Evolutionary conservation across 2,888 invertebrate species (phyloP).

Genomic region (Ceriagrion tenellum): DNA sequence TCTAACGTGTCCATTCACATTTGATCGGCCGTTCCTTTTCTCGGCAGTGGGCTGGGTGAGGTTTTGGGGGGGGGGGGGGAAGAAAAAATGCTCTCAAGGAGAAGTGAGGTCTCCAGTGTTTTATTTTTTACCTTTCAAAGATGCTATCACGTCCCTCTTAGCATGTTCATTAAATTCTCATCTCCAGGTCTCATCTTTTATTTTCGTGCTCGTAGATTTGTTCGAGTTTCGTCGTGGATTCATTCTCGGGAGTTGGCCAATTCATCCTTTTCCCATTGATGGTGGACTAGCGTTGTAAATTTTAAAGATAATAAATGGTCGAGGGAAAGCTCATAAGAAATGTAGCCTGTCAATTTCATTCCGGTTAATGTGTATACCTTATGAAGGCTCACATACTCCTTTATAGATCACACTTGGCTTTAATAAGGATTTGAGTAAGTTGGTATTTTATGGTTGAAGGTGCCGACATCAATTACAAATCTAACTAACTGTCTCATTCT

Average conservation of each 20-base stretch:
- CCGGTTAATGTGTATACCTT: neutral
- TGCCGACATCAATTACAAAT: neutral
- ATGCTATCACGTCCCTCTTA: conserved; percentile 13
- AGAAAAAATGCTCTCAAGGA: conserved; percentile 1
- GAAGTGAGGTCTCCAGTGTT: neutral
- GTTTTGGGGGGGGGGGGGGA: neutral
- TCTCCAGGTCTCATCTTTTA: conserved; percentile 19
- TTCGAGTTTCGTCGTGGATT: conserved; percentile 32
- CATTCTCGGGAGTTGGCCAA: conserved; percentile 21
- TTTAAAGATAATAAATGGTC: conserved; percentile 9
- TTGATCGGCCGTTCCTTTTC: conserved; percentile 46
- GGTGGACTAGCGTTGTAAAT: neutral
- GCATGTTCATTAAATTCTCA: conserved; percentile 36
- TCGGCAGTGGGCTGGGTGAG: neutral
- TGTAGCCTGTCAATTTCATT: neutral
- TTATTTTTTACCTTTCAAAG: neutral
- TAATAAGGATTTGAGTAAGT: neutral
- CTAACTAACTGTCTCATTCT: neutral
- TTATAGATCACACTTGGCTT: neutral
- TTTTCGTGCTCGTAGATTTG: neutral
- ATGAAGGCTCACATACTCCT: neutral
- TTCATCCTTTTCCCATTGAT: conserved; percentile 10
- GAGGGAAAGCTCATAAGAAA: neutral
- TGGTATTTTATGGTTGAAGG: neutral
- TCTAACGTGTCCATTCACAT: conserved; percentile 44